These are phyloP conservation scores for Novumbra hubbsi DNA, from an alignment of 2,797 vertebrate species.

Conservation along the genomic window DNA sequence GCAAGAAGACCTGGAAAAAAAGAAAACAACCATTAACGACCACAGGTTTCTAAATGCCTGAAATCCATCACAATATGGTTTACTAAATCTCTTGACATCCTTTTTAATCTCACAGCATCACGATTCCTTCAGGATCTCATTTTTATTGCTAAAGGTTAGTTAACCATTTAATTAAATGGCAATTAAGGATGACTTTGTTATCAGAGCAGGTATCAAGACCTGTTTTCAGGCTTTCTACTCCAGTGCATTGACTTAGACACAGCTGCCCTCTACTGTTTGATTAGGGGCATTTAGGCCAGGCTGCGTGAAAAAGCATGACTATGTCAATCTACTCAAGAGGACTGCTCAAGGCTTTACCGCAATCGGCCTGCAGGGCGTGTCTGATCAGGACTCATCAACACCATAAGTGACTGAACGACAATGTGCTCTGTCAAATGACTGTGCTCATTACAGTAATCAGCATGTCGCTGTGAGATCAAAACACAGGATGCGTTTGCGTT, in stretches of 20 bases:
- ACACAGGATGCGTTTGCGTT: not conserved
- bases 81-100: constrained; percentile 2
- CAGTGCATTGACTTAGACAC: constrained; percentile 45
- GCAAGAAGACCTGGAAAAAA: constrained; percentile 77
- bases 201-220: constrained; percentile 16
- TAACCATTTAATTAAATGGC: constrained; percentile 41
- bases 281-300: constrained; percentile 25
- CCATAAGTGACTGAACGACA: not conserved
- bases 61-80: not conserved
- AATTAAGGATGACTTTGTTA: constrained; percentile 42
- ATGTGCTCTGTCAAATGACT: not conserved
- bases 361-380: not conserved
- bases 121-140: constrained; percentile 16
- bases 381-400: not conserved
- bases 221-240: not conserved
- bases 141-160: constrained; percentile 36
- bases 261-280: constrained; percentile 69
- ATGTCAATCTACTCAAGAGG: not conserved
- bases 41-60: not conserved
- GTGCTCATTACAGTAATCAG: not conserved
- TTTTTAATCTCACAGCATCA: constrained; percentile 33
- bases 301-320: not conserved
- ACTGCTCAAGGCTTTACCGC: not conserved
- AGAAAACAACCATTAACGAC: not conserved
- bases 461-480: not conserved